Evolutionary conservation across 1,140 invertebrate species (phyloP).

Genomic region (Rhizoglyphus robini): DNA sequence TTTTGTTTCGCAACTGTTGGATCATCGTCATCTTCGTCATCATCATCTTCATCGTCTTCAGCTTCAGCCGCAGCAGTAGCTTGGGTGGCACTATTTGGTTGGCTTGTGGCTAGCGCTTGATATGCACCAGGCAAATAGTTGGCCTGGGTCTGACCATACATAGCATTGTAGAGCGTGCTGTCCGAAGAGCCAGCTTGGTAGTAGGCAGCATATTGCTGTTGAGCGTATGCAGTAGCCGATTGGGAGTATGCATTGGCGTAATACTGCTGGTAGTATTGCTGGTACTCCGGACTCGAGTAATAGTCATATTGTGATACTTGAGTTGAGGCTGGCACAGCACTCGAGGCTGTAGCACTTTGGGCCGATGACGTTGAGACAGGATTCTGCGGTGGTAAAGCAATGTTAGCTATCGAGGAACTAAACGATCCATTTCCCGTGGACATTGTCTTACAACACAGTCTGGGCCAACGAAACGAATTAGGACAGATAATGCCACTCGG

Average conservation of each 20-base stretch:
- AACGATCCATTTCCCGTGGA: background rate
- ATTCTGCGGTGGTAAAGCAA: slow-evolving; percentile 13
- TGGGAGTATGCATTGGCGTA: background rate
- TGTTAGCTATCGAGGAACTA: slow-evolving; percentile 4
- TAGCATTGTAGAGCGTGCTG: background rate
- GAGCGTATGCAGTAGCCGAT: background rate
- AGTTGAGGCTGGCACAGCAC: background rate
- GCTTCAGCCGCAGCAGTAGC: background rate
- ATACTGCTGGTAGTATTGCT: slow-evolving; percentile 16
- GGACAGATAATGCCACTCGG: too few species aligned
- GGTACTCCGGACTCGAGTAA: slow-evolving; percentile 7
- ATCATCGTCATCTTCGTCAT: slow-evolving; percentile 16
- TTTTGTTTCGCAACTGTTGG: background rate
- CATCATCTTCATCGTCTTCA: background rate
- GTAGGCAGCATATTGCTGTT: background rate
- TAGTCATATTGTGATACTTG: background rate
- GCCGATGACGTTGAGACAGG: background rate
- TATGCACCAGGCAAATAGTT: background rate
- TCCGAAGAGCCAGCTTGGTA: background rate
- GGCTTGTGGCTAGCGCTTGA: too few species aligned
- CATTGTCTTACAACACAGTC: slow-evolving; percentile 5
- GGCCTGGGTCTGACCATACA: background rate
- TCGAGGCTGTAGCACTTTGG: background rate
- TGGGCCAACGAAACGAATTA: background rate
- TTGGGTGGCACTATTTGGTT: background rate